Conservation (phyloP, 2,113 vertebrate species). For the Charina bottae region DNA sequence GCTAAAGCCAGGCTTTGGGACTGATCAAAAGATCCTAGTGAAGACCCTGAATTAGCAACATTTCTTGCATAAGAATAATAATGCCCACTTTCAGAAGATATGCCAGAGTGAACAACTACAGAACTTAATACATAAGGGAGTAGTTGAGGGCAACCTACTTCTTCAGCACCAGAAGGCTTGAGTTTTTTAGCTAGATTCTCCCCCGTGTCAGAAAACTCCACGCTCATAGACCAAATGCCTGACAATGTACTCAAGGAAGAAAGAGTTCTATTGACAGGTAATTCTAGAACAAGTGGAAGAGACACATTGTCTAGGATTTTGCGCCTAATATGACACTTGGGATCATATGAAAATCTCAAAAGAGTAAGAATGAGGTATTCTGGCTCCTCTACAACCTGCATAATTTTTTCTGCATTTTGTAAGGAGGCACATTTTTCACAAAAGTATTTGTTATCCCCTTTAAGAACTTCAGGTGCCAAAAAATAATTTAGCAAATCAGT, state of each 20-base stretch:
- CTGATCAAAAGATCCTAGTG: constrained; percentile 69
- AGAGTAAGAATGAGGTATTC: constrained; percentile 98
- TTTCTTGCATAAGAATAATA: constrained; percentile 96
- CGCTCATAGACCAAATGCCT: constrained; percentile 74
- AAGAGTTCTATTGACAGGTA: constrained; percentile 81
- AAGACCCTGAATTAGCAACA: constrained; percentile 76
- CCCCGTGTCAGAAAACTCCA: constrained; percentile 84
- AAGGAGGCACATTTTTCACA: constrained; percentile 93
- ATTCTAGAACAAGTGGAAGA: constrained; percentile 85
- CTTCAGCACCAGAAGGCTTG: constrained; percentile 89
- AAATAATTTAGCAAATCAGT: constrained; percentile 95
- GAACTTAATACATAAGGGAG: constrained; percentile 90
- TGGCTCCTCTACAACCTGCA: constrained; percentile 90
- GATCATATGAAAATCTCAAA: constrained; percentile 94
- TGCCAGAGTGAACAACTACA: constrained; percentile 97
- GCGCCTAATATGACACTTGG: constrained; percentile 91
- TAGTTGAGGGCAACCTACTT: constrained; percentile 72
- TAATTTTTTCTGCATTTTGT: constrained; percentile 93
- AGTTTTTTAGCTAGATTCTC: constrained; percentile 96
- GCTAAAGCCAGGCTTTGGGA: constrained; percentile 70
- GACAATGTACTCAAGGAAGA: constrained; percentile 66
- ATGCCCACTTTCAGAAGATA: constrained; percentile 97
- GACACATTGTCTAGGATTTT: constrained; percentile 96
- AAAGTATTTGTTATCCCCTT: constrained; percentile 95
- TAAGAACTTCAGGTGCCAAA: constrained; percentile 93